phyloP scores from a whole-genome alignment of 2,888 invertebrate genomes.

The Euzophera pinguis region DNA sequence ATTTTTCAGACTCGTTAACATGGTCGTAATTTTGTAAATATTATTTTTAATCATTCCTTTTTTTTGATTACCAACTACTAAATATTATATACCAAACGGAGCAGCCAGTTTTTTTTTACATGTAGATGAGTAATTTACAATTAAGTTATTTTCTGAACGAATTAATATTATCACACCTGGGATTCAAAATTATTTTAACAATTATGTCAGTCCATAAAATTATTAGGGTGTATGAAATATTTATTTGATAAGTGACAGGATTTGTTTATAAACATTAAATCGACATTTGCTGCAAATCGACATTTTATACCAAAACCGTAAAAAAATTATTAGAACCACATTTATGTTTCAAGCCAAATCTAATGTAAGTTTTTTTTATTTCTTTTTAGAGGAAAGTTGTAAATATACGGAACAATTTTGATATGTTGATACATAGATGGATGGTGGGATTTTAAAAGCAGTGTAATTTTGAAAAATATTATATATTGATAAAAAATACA shows the following conservation, averaged over 20 bases:
- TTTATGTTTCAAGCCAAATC: constrained; percentile 45
- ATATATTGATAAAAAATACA: no score
- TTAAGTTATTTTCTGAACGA: no score
- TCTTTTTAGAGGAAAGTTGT: constrained; percentile 27
- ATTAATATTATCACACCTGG: no score
- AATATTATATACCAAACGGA: constrained; percentile 51
- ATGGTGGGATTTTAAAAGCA: no score
- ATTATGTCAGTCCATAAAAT: background rate
- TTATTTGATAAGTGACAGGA: background rate
- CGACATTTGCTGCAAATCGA: background rate
- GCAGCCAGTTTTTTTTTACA: constrained; percentile 53
- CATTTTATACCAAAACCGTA: constrained; percentile 56
- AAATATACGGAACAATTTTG: constrained; percentile 24
- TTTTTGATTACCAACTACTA: constrained; percentile 39
- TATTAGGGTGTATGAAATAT: background rate
- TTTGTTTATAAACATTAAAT: background rate
- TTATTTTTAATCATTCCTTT: constrained; percentile 38
- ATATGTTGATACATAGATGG: constrained; percentile 20
- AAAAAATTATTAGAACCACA: constrained; percentile 25
- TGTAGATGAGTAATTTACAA: background rate
- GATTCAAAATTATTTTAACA: no score
- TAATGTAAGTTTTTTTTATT: constrained; percentile 31
- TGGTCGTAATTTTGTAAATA: constrained; percentile 8
- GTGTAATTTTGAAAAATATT: no score
- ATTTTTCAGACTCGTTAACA: background rate